Evolutionary conservation across 2,797 vertebrate species (phyloP).

Genomic region (Myoxocephalus aenaeus): DNA sequence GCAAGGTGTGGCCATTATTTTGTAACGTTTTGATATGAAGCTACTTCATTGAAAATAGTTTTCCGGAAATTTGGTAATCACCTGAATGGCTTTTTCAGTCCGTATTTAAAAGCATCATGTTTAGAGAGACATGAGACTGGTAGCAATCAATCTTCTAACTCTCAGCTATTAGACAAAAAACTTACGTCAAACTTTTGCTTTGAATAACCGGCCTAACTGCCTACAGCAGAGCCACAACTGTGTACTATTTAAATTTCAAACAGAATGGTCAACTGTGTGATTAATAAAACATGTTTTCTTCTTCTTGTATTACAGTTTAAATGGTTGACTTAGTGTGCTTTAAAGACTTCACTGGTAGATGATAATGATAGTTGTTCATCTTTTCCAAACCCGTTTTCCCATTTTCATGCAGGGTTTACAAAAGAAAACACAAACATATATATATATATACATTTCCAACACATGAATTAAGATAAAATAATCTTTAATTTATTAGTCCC

Average conservation of each 20-base stretch:
- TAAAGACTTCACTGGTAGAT: not conserved
- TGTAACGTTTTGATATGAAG: not conserved
- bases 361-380: not conserved
- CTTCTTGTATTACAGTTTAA: not conserved
- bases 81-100: not conserved
- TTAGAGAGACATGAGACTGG: not conserved
- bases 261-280: not conserved
- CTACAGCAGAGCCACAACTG: not conserved
- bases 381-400: not conserved
- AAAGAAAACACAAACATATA: not conserved
- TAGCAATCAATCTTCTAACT: not conserved
- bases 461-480: slow-evolving; percentile 12
- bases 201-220: not conserved
- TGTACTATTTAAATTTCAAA: not conserved
- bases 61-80: not conserved
- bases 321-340: not conserved
- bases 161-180: not conserved
- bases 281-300: not conserved
- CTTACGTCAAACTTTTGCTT: not conserved
- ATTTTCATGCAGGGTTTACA: slow-evolving; percentile 10
- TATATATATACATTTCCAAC: slow-evolving; percentile 14
- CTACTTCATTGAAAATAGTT: not conserved
- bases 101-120: not conserved
- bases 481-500: no score
- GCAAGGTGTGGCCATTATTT: not conserved